phyloP scores from a whole-genome alignment of 2,888 invertebrate genomes.

The Odontomyia ornata region DNA sequence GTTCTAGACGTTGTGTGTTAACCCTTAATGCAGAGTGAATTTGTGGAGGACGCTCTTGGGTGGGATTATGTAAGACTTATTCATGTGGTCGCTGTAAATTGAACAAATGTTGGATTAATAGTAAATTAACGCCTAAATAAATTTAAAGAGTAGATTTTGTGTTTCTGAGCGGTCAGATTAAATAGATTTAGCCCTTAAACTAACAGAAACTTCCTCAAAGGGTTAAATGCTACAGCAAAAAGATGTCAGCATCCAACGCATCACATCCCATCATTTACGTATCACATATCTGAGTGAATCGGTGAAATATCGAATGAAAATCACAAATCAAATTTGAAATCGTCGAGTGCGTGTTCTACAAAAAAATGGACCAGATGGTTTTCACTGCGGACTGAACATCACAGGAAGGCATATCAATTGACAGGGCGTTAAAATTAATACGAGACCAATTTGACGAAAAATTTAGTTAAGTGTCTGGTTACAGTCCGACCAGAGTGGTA shows the following conservation, averaged over 20 bases:
- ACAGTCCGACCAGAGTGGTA: neutral
- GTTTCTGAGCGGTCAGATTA: too few species aligned
- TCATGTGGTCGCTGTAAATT: too few species aligned
- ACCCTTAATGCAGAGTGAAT: neutral
- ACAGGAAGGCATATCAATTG: conserved; percentile 45
- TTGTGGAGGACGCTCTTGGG: neutral
- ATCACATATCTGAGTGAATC: neutral
- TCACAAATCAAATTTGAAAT: neutral
- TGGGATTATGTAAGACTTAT: neutral
- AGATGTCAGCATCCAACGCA: neutral
- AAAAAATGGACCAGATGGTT: conserved; percentile 40
- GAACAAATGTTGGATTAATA: too few species aligned
- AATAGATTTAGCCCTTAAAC: neutral
- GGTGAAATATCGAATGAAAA: neutral
- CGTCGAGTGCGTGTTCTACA: neutral
- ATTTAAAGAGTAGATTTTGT: too few species aligned
- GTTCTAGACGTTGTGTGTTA: neutral
- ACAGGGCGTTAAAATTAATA: conserved; percentile 48
- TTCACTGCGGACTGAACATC: neutral
- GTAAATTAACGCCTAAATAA: too few species aligned
- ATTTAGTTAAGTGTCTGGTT: conserved; percentile 48
- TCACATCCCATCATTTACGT: neutral
- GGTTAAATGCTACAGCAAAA: neutral
- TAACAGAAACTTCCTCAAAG: neutral
- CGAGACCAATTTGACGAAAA: conserved; percentile 43